Conservation (phyloP, 2,888 invertebrate species). For the Nezara viridula region DNA sequence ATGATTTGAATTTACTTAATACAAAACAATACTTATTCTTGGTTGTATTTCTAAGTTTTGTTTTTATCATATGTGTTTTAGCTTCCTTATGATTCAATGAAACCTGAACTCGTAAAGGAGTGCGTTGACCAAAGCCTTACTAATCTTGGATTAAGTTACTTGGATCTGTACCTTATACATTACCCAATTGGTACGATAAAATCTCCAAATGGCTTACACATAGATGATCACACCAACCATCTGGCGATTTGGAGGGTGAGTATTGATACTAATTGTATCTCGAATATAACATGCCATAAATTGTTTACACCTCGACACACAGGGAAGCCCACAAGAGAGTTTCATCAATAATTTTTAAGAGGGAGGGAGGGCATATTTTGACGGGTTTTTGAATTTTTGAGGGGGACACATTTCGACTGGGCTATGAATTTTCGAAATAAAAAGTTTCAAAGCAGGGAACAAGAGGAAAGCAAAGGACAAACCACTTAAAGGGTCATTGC, state of each 20-base stretch:
- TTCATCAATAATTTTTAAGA: no score
- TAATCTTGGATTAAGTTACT: conserved; percentile 50
- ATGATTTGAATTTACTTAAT: background rate
- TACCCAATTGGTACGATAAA: conserved; percentile 60
- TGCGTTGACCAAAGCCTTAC: conserved; percentile 33
- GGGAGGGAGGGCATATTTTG: no score
- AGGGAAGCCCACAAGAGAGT: no score
- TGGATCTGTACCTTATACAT: conserved; percentile 62
- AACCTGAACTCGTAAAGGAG: conserved; percentile 23
- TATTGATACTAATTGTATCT: background rate
- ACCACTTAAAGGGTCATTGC: no score
- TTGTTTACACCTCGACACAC: no score
- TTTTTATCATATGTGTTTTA: conserved; percentile 23
- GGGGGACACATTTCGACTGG: no score
- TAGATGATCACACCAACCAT: conserved; percentile 56
- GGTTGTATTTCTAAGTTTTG: conserved; percentile 16
- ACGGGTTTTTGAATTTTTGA: no score
- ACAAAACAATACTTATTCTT: background rate
- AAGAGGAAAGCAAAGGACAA: no score
- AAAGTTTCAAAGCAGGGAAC: no score
- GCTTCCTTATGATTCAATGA: conserved; percentile 61
- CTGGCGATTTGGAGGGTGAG: conserved; percentile 60
- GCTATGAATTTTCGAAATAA: no score
- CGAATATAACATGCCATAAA: no score
- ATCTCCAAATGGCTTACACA: background rate